Evolutionary conservation across 2,113 vertebrate genomes (phyloP), one percentile per base, ranked within the genome.

Genomic region (Nycticryphes semicollaris): DNA sequence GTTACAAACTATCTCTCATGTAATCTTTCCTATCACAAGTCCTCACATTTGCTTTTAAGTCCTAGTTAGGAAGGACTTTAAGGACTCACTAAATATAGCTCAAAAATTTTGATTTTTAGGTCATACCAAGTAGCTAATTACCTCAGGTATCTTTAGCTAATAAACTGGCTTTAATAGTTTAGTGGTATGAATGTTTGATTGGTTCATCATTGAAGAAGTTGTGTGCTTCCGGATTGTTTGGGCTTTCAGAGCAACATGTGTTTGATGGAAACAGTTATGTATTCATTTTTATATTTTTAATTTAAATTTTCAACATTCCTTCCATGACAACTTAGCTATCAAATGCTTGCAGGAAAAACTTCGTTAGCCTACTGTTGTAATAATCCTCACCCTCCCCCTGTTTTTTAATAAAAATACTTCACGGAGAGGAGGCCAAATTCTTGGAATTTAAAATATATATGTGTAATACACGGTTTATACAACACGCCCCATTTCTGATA

Each of bases 111-210:
- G 33, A 76, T 76, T 78, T 89, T 94, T 85, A 91, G 66, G 74
- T 96, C 82, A 56, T 87, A 43, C 24, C 67, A 91, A 60, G 39
- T 85, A 85, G 27, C 31, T 91, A 79, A 91, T 94, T 95, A 62
- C 28, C 7, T 87, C 19, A 57, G 70, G 27, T 73, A 67, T 70
- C 56, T 68, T 93, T 66, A 66, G 37, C 62, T 91, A 41, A 75
- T 91, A 91, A 82, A 89, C n/a, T 51, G 30, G 3, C 45, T 93
- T 79, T 82, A 76, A 54, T 68, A 87, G 41, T 91, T 84, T 48
- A 73, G 20, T 79, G 20, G 8, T 53, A 48, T 73, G 63, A 89
- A 62, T 19, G 12, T 85, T 72, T 90, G 50, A 63, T 63, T 82
- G 33, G 31, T 64, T 91, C 50, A 20, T 93, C 10, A 12, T 80